Evolutionary conservation across 2,888 invertebrate species (phyloP).

Genomic region (Pachydiplax longipennis): DNA sequence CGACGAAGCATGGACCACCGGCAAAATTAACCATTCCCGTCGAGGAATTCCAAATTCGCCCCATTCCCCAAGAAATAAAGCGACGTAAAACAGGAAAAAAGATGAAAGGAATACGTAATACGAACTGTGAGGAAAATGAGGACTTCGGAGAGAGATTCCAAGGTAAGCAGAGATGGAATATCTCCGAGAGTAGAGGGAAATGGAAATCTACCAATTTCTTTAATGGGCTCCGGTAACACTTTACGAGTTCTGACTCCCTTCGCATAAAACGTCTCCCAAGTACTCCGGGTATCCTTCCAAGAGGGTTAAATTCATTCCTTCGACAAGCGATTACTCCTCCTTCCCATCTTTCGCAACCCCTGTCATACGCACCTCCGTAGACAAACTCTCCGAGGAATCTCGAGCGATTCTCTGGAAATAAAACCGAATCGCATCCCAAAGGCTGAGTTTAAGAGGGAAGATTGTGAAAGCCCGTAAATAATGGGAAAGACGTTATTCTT

Average conservation of each 20-base stretch:
- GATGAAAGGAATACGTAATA: neutral
- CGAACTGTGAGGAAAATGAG: neutral
- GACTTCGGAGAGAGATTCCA: neutral
- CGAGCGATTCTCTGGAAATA: neutral
- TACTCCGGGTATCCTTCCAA: neutral
- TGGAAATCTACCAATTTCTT: constrained; percentile 21
- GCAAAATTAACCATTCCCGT: no score
- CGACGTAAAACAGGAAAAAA: neutral
- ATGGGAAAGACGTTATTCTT: neutral
- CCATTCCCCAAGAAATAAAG: neutral
- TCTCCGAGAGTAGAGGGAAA: neutral
- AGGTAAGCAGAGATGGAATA: neutral
- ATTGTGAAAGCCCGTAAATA: neutral
- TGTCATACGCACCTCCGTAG: neutral
- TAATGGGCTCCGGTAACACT: neutral
- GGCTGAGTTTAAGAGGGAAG: neutral
- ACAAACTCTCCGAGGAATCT: neutral
- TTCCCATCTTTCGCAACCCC: neutral
- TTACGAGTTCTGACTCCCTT: neutral
- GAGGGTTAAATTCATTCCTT: neutral
- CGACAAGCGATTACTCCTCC: neutral
- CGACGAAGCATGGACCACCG: no score
- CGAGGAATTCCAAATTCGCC: neutral
- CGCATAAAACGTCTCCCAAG: neutral
- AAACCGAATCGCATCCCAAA: neutral